These are phyloP conservation scores for Entomyzon cyanotis DNA, from an alignment of 2,113 vertebrate genomes.

Conservation along the genomic window DNA sequence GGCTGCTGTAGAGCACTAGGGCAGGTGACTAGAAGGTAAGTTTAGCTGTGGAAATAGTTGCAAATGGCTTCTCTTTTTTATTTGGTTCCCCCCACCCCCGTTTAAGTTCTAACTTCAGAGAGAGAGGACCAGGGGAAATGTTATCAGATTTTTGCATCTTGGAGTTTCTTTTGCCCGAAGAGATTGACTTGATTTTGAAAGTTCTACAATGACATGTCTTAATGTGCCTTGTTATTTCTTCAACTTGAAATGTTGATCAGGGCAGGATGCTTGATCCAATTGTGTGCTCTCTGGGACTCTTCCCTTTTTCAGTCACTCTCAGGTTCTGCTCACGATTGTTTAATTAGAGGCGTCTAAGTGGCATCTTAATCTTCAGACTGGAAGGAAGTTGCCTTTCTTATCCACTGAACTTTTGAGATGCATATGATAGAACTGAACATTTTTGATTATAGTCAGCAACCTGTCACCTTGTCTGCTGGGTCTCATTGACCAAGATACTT, in stretches of 20 bases:
- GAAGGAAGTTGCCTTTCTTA: not conserved
- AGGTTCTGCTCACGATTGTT: not conserved
- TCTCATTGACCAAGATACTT: not conserved
- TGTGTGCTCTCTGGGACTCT: not conserved
- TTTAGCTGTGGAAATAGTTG: not conserved
- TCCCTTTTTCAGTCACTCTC: not conserved
- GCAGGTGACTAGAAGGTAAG: not conserved
- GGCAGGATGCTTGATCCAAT: not conserved
- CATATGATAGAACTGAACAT: not conserved
- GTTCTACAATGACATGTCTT: not conserved
- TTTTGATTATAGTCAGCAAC: not conserved
- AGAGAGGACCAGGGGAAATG: not conserved
- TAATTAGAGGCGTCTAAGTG: not conserved
- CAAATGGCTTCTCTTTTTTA: fast-evolving
- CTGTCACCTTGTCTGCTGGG: not conserved
- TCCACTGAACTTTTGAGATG: not conserved
- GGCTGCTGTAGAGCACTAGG: not conserved
- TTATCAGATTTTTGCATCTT: not conserved
- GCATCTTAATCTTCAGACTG: not conserved
- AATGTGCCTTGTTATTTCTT: not conserved
- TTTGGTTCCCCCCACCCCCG: not conserved
- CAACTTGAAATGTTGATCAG: not conserved
- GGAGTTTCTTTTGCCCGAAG: not conserved
- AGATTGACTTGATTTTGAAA: not conserved
- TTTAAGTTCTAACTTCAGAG: not conserved